Base-by-base conservation (phyloP, 2,113 vertebrate species). In the Xiphophorus hellerii region DNA sequence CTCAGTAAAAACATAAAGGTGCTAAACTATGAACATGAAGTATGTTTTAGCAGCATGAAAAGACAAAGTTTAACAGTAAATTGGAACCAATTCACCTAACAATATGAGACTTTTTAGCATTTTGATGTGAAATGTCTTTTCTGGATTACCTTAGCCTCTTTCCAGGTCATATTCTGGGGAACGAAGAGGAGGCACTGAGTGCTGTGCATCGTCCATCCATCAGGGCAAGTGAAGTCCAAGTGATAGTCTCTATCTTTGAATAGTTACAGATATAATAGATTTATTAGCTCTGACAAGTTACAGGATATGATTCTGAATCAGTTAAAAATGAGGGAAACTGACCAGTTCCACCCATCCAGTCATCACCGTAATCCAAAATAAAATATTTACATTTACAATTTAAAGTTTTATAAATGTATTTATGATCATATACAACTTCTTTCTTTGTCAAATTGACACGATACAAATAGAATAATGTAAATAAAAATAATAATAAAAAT, bases 81-180 rank as follows among this genome's bases (percentile, higher is more conserved):
- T 58, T 9, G 22, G 25, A 58, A 3, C 51, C 25, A 58, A 58
- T 58, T n/a, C 44, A n/a, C 4, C 3, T 3, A 58, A 22, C 2
- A 58, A 58, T n/a, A 11, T n/a, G 9, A 58, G 25, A 25, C n/a
- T n/a, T 58, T 58, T 9, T 58, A 58, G 25, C 25, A 58, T 58
- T 25, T 58, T 11, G 17, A 25, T n/a, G 6, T 10, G 17, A 58
- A 58, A 58, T 2, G 51, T 22, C 5, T 9, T 7, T 8, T 51
- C 20, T 25, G 1, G 0, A 7, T 54, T 58, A 58, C 70, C 20
- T 42, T 10, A 1, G 70, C 70, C 27, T 44, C 5, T 22, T 0
- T 9, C 58, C 70, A 71, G 20, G 35, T 71, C 70, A 71, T 42
- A 3, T 30, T 30, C 25, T 14, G 28, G 17, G 70, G 35, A 72